These are phyloP conservation scores for Setophaga kirtlandii DNA, from an alignment of 2,113 vertebrate genomes.

Conservation along the genomic window DNA sequence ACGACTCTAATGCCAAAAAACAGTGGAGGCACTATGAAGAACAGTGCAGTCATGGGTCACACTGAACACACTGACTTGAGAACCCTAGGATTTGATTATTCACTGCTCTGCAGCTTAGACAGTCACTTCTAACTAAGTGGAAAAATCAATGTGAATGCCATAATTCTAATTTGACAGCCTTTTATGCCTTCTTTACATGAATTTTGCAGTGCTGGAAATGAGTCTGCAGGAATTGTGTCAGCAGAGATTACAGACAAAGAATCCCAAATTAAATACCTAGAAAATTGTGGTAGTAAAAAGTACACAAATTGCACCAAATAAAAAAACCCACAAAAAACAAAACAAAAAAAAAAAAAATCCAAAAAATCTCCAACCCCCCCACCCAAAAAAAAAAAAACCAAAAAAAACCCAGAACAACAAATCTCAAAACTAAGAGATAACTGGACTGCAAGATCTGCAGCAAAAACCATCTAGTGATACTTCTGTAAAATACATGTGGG, in stretches of 20 bases:
- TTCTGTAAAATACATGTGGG: not conserved
- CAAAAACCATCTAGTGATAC: not conserved
- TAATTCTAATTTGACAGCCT: not conserved
- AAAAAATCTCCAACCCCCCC: too few species aligned
- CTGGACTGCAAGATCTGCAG: not conserved
- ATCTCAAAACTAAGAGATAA: not conserved
- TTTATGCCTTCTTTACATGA: not conserved
- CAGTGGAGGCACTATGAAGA: not conserved
- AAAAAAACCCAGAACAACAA: not conserved
- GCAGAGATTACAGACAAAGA: not conserved
- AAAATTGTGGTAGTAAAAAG: not conserved
- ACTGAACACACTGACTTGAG: not conserved
- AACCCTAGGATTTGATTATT: not conserved
- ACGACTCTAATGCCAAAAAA: not conserved
- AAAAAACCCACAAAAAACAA: not conserved
- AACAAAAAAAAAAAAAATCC: not conserved
- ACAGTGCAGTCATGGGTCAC: not conserved
- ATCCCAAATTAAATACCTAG: rapidly evolving
- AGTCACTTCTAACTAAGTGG: not conserved
- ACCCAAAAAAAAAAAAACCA: too few species aligned
- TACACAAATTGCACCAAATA: not conserved
- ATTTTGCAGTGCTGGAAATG: not conserved
- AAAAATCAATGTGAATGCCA: not conserved
- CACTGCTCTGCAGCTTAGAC: not conserved
- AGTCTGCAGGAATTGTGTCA: not conserved